Evolutionary conservation across 2,888 invertebrate genomes (phyloP), one percentile per base, ranked within the genome.

Genomic region (Rhagonycha lutea): DNA sequence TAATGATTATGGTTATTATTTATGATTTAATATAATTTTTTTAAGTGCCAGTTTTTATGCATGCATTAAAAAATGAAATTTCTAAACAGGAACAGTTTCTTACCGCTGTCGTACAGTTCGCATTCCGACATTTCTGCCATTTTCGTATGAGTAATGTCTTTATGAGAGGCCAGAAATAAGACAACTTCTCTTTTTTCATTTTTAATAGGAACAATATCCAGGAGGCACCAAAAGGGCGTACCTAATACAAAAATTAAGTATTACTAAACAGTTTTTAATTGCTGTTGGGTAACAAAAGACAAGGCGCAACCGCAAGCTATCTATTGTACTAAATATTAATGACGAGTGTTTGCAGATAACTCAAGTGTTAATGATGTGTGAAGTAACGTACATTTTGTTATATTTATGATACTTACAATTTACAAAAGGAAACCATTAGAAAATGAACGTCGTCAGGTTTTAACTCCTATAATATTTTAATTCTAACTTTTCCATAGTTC

Each of bases 151-250:
- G 97, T 97, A 88, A 98, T 96, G 89, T 98, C 98, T 90, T 98
- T 98, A 90, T 98, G 97, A 23, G 98, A 98, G 79, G 97, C 98
- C 87, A 98, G 92, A 88, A 97, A 98, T 84, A 98, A 90, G 29
- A 98, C 98, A 85, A 98, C 98, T 90, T 98, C 97, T 79, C 97
- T 92, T 89, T 98, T 98, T 88, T 98, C 98, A 91, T 98, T 98
- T 90, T 98, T 98, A 89, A 98, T 98, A 86, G 98, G 98, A 79
- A 98, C 98, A 88, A 98, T 97, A 89, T 98, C 98, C 89, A 98
- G 92, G 83, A 98, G 92, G 89, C 98, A 98, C 95, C 97, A 96
- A 89, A 98, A 98, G 72, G 96, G 94, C 82, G 93, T 93, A 81
- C 96, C 97, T 97, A 91, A 47, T 5, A 47, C n/a, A 47, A n/a